Percentiles rank a stretch among this genome's conserved stretches.
Conservation (phyloP, 2,888 invertebrate genomes). For the Patella pellucida region DNA sequence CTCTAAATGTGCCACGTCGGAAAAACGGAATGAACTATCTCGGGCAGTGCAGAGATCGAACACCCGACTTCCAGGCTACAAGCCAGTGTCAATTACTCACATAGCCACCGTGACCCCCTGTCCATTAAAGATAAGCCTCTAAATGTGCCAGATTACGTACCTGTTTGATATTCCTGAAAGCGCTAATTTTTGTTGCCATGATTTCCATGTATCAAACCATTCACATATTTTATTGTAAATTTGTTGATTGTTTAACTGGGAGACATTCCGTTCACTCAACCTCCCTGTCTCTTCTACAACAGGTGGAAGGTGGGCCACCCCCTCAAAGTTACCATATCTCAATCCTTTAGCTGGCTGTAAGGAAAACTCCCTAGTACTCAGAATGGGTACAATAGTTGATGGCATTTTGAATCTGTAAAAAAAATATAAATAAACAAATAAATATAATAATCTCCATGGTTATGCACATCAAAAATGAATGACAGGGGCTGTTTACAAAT, state of each 20-base stretch:
- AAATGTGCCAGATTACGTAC: conserved; percentile 30
- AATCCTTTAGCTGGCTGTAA: conserved; percentile 49
- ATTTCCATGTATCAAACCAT: conserved; percentile 63
- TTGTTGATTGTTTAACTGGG: conserved; percentile 56
- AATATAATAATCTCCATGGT: neutral
- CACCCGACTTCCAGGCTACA: too few species aligned
- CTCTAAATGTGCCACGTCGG: too few species aligned
- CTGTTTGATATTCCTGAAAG: conserved; percentile 64
- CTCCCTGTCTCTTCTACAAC: conserved; percentile 29
- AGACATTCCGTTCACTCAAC: conserved; percentile 40
- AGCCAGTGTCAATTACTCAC: too few species aligned
- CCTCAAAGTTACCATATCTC: conserved; percentile 60
- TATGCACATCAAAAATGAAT: too few species aligned
- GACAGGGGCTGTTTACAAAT: too few species aligned
- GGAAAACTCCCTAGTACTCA: conserved; percentile 47
- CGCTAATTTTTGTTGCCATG: conserved; percentile 63
- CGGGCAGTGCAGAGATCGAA: too few species aligned
- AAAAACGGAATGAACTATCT: too few species aligned
- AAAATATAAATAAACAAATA: neutral
- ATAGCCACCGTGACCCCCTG: too few species aligned
- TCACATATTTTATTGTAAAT: conserved; percentile 59
- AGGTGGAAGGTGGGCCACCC: conserved; percentile 53
- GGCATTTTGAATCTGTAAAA: conserved; percentile 43
- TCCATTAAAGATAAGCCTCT: too few species aligned
- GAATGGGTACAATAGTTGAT: conserved; percentile 50